These are phyloP conservation scores for Melitaea athalia DNA, from an alignment of 2,888 invertebrate species.

Conservation along the genomic window DNA sequence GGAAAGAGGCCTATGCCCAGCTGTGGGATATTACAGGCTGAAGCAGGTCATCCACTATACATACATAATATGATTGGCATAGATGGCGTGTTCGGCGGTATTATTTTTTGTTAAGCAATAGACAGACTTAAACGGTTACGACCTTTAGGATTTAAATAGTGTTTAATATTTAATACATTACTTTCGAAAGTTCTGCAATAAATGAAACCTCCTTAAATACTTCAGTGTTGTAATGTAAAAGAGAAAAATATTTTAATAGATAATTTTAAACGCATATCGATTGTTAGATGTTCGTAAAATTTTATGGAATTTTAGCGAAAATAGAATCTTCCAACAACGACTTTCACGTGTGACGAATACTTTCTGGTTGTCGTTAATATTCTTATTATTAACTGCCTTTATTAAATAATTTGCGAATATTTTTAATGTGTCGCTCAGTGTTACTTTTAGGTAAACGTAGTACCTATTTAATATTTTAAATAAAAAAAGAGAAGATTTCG, in stretches of 20 bases:
- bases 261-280: conserved; percentile 58
- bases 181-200: conserved; percentile 38
- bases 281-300: conserved; percentile 60
- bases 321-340: conserved; percentile 10
- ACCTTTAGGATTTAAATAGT: conserved; percentile 29
- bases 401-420: conserved; percentile 3
- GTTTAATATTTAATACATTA: conserved; percentile 29
- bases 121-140: conserved; percentile 18
- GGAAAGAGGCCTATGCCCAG: too few species aligned
- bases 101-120: conserved; percentile 7
- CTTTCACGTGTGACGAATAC: conserved; percentile 4
- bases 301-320: conserved; percentile 47
- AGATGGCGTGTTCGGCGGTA: too few species aligned
- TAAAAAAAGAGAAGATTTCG: background rate
- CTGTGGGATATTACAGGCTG: too few species aligned
- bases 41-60: too few species aligned
- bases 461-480: conserved; percentile 2
- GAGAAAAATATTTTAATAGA: conserved; percentile 63
- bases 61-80: too few species aligned
- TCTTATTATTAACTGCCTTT: background rate
- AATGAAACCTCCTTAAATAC: conserved; percentile 33
- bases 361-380: conserved; percentile 5
- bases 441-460: conserved; percentile 4
- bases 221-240: conserved; percentile 45
- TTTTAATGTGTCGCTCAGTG: conserved; percentile 6